Evolutionary conservation across 2,888 invertebrate genomes (phyloP).

Genomic region (Mimas tiliae): DNA sequence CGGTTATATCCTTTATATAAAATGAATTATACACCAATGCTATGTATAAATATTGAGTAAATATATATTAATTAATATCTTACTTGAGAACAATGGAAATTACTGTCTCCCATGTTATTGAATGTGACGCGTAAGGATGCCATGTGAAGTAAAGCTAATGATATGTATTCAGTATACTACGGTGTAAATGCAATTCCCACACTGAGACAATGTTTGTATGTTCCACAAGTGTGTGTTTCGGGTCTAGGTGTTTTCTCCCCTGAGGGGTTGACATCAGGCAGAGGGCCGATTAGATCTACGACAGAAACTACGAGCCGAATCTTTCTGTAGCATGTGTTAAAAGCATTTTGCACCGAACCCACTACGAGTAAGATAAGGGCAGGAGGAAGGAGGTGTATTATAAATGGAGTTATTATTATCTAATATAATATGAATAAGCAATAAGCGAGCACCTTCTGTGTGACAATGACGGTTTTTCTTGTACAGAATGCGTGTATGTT

Average conservation of each 20-base stretch:
- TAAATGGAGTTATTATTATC: not conserved
- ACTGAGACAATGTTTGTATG: no score
- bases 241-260: no score
- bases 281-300: no score
- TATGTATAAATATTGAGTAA: not conserved
- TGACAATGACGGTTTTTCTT: constrained; percentile 30
- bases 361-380: no score
- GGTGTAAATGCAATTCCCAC: not conserved
- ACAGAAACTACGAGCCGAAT: no score
- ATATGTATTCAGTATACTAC: not conserved
- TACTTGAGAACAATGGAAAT: not conserved
- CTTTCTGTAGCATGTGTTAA: no score
- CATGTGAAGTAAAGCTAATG: not conserved
- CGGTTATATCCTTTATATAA: not conserved
- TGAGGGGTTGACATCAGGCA: no score
- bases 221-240: no score
- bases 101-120: not conserved
- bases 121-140: not conserved
- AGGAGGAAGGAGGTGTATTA: no score
- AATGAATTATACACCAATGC: not conserved
- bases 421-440: constrained; percentile 10
- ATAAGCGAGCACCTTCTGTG: constrained; percentile 13
- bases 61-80: not conserved
- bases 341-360: no score
- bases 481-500: constrained; percentile 49